phyloP scores from a whole-genome alignment of 2,888 invertebrate genomes.

The Dicranocentrus wangi region DNA sequence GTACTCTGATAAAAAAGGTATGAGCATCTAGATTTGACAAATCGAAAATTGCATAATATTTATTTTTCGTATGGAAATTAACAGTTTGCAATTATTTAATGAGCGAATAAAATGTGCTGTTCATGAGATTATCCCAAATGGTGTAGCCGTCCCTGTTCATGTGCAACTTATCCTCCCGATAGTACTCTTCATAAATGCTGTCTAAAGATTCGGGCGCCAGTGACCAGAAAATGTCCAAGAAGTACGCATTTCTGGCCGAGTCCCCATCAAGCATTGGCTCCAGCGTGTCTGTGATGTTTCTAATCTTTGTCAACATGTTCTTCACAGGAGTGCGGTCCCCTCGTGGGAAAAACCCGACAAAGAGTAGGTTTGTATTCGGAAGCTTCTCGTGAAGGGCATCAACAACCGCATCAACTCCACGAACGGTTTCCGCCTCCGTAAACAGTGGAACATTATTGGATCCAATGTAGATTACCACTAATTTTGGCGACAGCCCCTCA shows the following conservation, averaged over 20 bases:
- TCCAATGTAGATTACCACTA: constrained; percentile 57
- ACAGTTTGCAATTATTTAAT: too few relatives aligned
- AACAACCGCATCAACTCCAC: constrained; percentile 48
- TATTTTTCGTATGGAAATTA: not conserved
- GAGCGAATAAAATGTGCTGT: constrained; percentile 50
- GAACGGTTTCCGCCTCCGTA: constrained; percentile 35
- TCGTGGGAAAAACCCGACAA: constrained; percentile 46
- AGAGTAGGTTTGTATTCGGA: constrained; percentile 44
- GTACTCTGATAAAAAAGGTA: too few relatives aligned
- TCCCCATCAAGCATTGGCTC: constrained; percentile 32
- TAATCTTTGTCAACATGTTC: constrained; percentile 46
- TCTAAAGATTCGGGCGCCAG: constrained; percentile 16
- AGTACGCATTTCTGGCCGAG: constrained; percentile 3
- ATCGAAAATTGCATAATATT: too few relatives aligned
- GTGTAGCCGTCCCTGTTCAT: constrained; percentile 48
- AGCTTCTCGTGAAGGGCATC: constrained; percentile 28
- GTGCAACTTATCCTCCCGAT: constrained; percentile 51
- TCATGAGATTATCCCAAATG: constrained; percentile 56
- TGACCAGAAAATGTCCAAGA: constrained; percentile 37
- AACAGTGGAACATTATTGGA: constrained; percentile 50
- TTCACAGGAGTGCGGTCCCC: constrained; percentile 36
- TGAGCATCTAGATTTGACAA: too few relatives aligned
- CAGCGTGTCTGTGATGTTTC: constrained; percentile 38
- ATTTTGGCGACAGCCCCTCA: constrained; percentile 88
- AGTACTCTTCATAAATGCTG: constrained; percentile 44